Base-by-base conservation (phyloP, 2,113 vertebrate genomes). In the Perccottus glenii region DNA sequence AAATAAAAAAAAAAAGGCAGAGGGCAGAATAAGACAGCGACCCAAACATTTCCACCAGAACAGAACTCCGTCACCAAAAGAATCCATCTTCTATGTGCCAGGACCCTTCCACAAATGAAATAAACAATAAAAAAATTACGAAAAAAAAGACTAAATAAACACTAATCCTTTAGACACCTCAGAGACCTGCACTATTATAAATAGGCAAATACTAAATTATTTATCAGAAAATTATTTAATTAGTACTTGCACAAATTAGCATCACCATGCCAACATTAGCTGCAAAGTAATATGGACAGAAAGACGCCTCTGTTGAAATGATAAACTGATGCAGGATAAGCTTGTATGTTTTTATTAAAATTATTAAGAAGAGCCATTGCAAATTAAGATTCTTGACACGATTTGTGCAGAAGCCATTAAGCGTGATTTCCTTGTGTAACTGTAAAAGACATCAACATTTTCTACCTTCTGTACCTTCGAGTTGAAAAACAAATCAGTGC, bases 201-300 rank as follows among this genome's bases (percentile, higher is more conserved):
- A n/a, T n/a, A n/a, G n/a, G n/a, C n/a, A n/a, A n/a, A n/a, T n/a
- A n/a, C n/a, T n/a, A n/a, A 77, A 81, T 81, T 49, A 78, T 75
- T 73, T 63, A 68, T 15, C 44, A 64, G 70, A 73, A 68, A 77
- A 67, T 57, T 59, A 67, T 72, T 60, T 50, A 52, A 49, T 55
- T 72, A 63, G 67, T 75, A 62, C 73, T 78, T 75, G 71, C 82
- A 52, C 45, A 64, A 72, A 83, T 80, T 75, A 70, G 65, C 73
- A 80, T 80, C 70, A 51, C 40, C 27, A 51, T 42, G 60, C 51
- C 67, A 67, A 78, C 64, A 68, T 78, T 67, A 68, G 58, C 50
- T 75, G 50, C 45, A 68, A 78, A 81, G 27, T 58, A 27, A 27
- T 1, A 3, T 27, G 19, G 19, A 27, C 19, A 27, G 1, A 27